Evolutionary conservation across 2,888 invertebrate genomes (phyloP).

Genomic region (Mycalesis mineus): DNA sequence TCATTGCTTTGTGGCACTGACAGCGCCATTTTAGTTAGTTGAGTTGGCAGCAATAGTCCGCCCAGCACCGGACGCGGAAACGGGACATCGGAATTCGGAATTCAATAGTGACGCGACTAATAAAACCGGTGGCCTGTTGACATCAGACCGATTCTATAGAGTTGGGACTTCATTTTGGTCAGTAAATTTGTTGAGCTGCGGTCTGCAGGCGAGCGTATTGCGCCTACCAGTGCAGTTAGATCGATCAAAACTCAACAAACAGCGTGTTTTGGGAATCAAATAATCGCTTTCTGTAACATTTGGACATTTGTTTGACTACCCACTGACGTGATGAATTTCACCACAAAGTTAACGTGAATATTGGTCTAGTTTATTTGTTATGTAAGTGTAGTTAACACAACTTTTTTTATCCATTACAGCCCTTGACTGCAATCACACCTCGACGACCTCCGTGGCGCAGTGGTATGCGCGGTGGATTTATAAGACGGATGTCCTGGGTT

Average conservation of each 20-base stretch:
- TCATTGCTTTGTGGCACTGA: background rate
- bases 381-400: too few species aligned
- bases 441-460: too few species aligned
- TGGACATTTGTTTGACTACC: too few species aligned
- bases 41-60: constrained; percentile 4
- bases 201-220: background rate
- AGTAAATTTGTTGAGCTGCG: constrained; percentile 6
- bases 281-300: background rate
- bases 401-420: too few species aligned
- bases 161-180: constrained; percentile 14
- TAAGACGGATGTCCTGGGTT: too few species aligned
- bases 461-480: too few species aligned
- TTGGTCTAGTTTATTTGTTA: too few species aligned
- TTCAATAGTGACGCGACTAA: constrained; percentile 64
- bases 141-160: constrained; percentile 12
- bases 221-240: background rate
- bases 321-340: too few species aligned
- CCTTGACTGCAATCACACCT: too few species aligned
- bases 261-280: background rate
- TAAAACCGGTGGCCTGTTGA: constrained; percentile 28
- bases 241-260: background rate
- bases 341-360: too few species aligned
- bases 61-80: constrained; percentile 15
- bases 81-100: constrained; percentile 49
- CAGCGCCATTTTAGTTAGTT: background rate